These are phyloP conservation scores for Lasioglossum figueresi DNA, from an alignment of 2,888 invertebrate genomes.

Conservation along the genomic window DNA sequence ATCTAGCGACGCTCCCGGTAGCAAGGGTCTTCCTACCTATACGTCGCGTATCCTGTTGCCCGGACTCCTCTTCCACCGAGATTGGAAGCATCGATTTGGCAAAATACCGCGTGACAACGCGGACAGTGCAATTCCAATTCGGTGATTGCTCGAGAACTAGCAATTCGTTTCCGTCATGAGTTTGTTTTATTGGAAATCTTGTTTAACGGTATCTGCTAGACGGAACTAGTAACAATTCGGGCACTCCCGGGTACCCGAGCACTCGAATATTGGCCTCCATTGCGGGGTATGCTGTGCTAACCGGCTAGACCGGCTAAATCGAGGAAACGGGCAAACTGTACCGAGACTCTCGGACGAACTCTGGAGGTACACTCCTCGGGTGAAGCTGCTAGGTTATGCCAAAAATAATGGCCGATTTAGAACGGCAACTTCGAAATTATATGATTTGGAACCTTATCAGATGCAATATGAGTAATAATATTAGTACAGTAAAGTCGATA, in stretches of 20 bases:
- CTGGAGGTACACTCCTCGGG: too few species aligned
- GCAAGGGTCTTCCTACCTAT: background rate
- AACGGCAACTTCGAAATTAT: too few species aligned
- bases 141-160: constrained; percentile 7
- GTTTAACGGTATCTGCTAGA: background rate
- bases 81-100: constrained; percentile 5
- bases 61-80: background rate
- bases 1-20: background rate
- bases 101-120: constrained; percentile 4
- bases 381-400: too few species aligned
- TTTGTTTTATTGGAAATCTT: constrained; percentile 5
- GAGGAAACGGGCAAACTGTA: background rate
- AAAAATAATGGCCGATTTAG: too few species aligned
- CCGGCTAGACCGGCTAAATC: background rate
- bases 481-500: too few species aligned
- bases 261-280: background rate
- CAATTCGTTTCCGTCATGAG: constrained; percentile 9
- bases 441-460: too few species aligned
- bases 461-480: too few species aligned
- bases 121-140: constrained; percentile 7
- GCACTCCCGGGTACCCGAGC: background rate
- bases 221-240: background rate
- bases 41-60: background rate
- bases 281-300: background rate
- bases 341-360: too few species aligned